These are phyloP conservation scores for Palythoa grandiflora DNA, from an alignment of 92 coral and sea anemone species.

Conservation along the genomic window DNA sequence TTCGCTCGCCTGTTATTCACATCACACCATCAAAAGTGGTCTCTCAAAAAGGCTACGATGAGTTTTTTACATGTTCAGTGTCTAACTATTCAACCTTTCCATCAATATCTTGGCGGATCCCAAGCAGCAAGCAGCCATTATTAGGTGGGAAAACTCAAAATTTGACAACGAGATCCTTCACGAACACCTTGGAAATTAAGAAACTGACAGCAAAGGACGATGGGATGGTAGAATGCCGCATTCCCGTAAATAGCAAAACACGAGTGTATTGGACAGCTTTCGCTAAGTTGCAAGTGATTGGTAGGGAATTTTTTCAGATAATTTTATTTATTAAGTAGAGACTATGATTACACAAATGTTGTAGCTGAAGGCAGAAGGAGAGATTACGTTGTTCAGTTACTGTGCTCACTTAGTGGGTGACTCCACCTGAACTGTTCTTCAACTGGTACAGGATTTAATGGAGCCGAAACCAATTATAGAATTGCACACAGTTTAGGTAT, in stretches of 20 bases:
- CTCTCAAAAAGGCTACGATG: conserved; percentile 38
- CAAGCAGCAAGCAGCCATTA: conserved; percentile 2
- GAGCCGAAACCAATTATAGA: too few relatives aligned
- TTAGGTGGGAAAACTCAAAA: conserved; percentile 14
- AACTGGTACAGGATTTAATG: too few relatives aligned
- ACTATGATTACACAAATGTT: not conserved
- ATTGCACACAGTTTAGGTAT: too few relatives aligned
- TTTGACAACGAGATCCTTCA: not conserved
- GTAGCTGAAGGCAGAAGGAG: too few relatives aligned
- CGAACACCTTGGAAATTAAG: conserved; percentile 23
- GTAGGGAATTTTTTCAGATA: not conserved
- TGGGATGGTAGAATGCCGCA: conserved; percentile 29
- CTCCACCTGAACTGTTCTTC: too few relatives aligned
- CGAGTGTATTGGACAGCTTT: conserved; percentile 42
- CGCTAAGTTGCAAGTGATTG: conserved; percentile 33
- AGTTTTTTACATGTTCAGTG: conserved; percentile 22
- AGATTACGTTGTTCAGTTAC: too few relatives aligned
- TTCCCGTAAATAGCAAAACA: not conserved
- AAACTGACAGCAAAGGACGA: not conserved
- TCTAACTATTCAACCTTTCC: not conserved
- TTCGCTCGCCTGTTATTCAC: not conserved
- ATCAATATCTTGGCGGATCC: conserved; percentile 30
- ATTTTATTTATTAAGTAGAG: not conserved
- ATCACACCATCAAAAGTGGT: conserved; percentile 13
- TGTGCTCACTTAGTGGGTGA: too few relatives aligned